Evolutionary conservation across 2,888 invertebrate species (phyloP), one percentile per base, ranked within the genome.

Genomic region (Cylloceria caligata): DNA sequence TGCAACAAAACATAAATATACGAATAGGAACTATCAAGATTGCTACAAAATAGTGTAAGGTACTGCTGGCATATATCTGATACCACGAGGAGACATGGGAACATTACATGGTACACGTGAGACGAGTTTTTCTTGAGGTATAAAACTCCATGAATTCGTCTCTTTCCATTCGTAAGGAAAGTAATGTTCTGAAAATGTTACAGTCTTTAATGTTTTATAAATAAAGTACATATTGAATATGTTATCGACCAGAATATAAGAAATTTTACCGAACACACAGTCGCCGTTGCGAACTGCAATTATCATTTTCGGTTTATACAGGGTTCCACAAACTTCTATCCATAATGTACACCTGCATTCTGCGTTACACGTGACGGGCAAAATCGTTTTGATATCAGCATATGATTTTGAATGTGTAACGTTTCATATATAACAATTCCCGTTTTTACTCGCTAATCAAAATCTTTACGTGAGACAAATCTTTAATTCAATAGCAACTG

Each of bases 401-500:
- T 49, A 73, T 39, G 3, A 21, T 11, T 52, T 16, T 16, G 64
- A 16, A 6, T 36, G 13, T n/a, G 21, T 21, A 49, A 64, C 19
- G 27, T 39, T 36, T 21, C 45, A 11, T 62, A 21, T 1, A 62
- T 60, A 36, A 39, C 30, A 52, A 49, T n/a, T 24, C 73, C 52
- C 6, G 11, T 39, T 11, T 49, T 6, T 3, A 73, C 49, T 1
- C 39, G 62, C 1, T 39, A 24, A 11, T 19, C 36, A 9, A 78
- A 65, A 11, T 42, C 71, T 55, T 72, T 13, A 19, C 42, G 24
- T 4, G 36, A 39, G 30, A 64, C 24, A 27, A 78, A 71, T 78
- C 71, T n/a, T 16, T 78, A 64, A 36, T 55, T 60, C 34, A 78
- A 1, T 1, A 9, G 36, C 4, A 74, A 47, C 27, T 72, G 78